Percentiles rank a stretch among this genome's conserved stretches.
phyloP scores from a whole-genome alignment of 1,140 invertebrate genomes.

The Neodiprion fabricii region DNA sequence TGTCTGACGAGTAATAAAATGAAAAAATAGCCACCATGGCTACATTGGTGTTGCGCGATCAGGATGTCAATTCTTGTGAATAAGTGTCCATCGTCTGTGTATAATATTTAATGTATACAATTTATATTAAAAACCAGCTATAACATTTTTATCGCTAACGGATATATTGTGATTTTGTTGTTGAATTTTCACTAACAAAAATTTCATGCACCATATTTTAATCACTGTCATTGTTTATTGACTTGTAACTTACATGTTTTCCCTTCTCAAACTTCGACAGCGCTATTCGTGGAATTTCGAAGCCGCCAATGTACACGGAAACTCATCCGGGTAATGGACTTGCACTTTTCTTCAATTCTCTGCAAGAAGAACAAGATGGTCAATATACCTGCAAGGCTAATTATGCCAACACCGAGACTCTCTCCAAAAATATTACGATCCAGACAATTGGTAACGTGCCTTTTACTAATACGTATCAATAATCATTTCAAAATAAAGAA shows the following conservation, averaged over 20 bases:
- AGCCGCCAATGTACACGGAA: slow-evolving; percentile 71
- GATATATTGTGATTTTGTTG: not conserved
- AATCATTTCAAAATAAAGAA: not conserved
- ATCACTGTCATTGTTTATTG: too few species aligned
- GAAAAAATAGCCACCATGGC: not conserved
- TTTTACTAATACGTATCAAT: slow-evolving; percentile 29
- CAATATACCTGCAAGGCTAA: slow-evolving; percentile 82
- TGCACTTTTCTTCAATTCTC: slow-evolving; percentile 76
- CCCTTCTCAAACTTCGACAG: slow-evolving; percentile 33
- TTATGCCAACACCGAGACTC: slow-evolving; percentile 72
- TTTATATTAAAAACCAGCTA: too few species aligned
- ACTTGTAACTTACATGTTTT: not conserved
- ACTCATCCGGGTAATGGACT: slow-evolving; percentile 65
- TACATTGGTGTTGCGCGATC: not conserved
- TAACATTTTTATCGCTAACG: too few species aligned
- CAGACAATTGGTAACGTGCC: slow-evolving; percentile 73
- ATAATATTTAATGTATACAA: too few species aligned
- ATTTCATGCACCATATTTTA: too few species aligned
- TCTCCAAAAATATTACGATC: slow-evolving; percentile 72
- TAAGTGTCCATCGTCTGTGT: too few species aligned
- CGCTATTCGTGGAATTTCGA: slow-evolving; percentile 49
- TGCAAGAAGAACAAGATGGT: slow-evolving; percentile 79
- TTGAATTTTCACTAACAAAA: not conserved
- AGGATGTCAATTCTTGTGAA: not conserved
- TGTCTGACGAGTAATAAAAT: not conserved